Base-by-base conservation (phyloP, 1,140 invertebrate genomes). In the Anoplolepis gracilipes region DNA sequence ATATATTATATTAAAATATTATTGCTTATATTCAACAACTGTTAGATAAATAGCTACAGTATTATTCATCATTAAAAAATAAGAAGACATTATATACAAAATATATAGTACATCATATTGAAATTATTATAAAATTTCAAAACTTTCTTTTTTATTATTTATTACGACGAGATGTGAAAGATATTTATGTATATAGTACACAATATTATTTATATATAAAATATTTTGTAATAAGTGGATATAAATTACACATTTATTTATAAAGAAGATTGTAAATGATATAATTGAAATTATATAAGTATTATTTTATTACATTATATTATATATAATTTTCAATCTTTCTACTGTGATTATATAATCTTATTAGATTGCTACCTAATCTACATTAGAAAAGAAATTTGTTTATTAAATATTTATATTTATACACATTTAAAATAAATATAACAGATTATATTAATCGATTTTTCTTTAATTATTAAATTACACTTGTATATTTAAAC, bases 371-470 rank as follows among this genome's bases (percentile, higher is more conserved):
- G 39, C 39, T 42, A 42, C 10, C 11, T 36, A 36, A 36, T 55
- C 30, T 79, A 67, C 2, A 10, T n/a, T 42, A 77, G 10, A 13
- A n/a, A n/a, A 46, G 39, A 79, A 7, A 79, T 49, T 39, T 55
- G 25, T 10, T 62, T 55, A 39, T 69, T 36, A 42, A 39, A 64
- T 39, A 69, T 69, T 78, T 77, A 30, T 13, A 75, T 59, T 2
- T 4, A 25, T n/a, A n/a, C n/a, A n/a, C n/a, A n/a, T 46, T 57
- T 69, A n/a, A 79, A 69, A 69, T 25, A 64, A 69, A 79, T 39
- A n/a, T 69, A 55, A 79, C 0, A 3, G 57, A 5, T 33, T 39
- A 70, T 16, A 57, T 10, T 42, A 67, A 55, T 55, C 3, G 10
- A 13, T 42, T 57, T 33, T 55, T 11, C n/a, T 22, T 57, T 81